Base-by-base conservation (phyloP, 30 jellyfish, hydroid and myxozoan genomes). In the Mastigias papua region DNA sequence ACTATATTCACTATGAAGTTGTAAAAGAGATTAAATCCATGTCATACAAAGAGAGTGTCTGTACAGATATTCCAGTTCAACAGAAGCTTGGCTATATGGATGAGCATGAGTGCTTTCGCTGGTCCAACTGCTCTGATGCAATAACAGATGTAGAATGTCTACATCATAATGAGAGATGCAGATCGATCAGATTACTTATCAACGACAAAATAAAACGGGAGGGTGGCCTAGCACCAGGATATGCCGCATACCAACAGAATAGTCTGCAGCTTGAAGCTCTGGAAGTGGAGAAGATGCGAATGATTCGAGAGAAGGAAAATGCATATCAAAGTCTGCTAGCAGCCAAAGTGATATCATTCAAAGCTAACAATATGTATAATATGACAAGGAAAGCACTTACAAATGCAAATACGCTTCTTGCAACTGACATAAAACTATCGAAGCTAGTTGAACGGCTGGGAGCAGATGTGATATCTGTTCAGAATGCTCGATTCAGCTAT, bases 61-160 rank as follows among this genome's bases (percentile, higher is more conserved):
- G 96, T 28, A 72, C 32, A 5, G 85, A 78, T 31, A 76, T 48
- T 4, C 90, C 77, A 23, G 73, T n/a, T 9, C 46, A 65, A 66
- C n/a, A 37, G 15, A 79, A 60, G 37, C 37, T 60, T n/a, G 97
- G 97, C 34, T 89, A 58, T 34, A 31, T 19, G 0, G 73, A 64
- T 1, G 88, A 81, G 29, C 62, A 60, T 57, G 92, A 49, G 46
- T 89, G 97, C 64, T 75, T 51, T 13, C 82, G 74, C 19, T 64
- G 76, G 74, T 48, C 84, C 0, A 89, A 89, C 32, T 89, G 97
- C 70, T 81, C 97, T 0, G 79, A 54, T 31, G 31, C 29, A 0
- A 10, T 71, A 34, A 49, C 76, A 15, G 86, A 89, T 72, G 84
- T 27, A 15, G 69, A 63, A 51, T 89, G 97, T 35, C 78, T 80